Percentiles rank a stretch among this genome's conserved stretches.
phyloP scores from a whole-genome alignment of 2,888 invertebrate genomes.

The Ypsolopha scabrella region DNA sequence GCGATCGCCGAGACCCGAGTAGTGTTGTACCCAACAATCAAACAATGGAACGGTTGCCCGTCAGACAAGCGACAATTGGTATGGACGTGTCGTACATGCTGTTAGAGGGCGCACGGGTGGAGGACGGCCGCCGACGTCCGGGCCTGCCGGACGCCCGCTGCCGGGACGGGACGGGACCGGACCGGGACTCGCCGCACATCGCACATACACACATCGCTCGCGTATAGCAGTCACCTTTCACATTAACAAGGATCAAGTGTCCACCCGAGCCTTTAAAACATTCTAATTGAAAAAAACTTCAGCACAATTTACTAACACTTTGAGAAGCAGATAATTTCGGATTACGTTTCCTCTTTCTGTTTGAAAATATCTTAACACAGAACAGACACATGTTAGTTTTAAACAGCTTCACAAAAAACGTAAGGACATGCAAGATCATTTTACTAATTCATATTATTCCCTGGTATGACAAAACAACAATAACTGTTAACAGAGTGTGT shows the following conservation, averaged over 20 bases:
- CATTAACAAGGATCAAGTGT: conserved; percentile 38
- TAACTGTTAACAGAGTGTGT: no score
- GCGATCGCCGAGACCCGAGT: conserved; percentile 70
- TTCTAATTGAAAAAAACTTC: neutral
- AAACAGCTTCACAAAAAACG: conserved; percentile 38
- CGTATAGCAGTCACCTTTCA: conserved; percentile 19
- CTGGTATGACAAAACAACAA: neutral
- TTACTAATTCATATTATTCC: conserved; percentile 8
- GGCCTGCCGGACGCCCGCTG: conserved; percentile 27
- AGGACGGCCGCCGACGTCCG: conserved; percentile 33
- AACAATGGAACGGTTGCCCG: conserved; percentile 72
- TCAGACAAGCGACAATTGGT: conserved; percentile 71
- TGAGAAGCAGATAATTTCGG: conserved; percentile 15
- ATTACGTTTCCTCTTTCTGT: conserved; percentile 29
- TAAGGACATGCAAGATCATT: conserved; percentile 55
- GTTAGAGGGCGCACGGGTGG: conserved; percentile 61
- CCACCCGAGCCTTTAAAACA: conserved; percentile 38
- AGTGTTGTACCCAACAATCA: conserved; percentile 73
- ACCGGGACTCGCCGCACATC: conserved; percentile 13
- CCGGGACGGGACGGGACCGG: conserved; percentile 19
- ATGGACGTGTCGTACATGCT: conserved; percentile 67
- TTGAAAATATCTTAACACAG: conserved; percentile 40
- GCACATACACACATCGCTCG: conserved; percentile 2
- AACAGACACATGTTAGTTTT: conserved; percentile 44
- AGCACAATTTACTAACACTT: conserved; percentile 31